Percentiles rank a stretch among this genome's conserved stretches.
Conservation (phyloP, 2,113 vertebrate species). For the Catharus bicknelli region DNA sequence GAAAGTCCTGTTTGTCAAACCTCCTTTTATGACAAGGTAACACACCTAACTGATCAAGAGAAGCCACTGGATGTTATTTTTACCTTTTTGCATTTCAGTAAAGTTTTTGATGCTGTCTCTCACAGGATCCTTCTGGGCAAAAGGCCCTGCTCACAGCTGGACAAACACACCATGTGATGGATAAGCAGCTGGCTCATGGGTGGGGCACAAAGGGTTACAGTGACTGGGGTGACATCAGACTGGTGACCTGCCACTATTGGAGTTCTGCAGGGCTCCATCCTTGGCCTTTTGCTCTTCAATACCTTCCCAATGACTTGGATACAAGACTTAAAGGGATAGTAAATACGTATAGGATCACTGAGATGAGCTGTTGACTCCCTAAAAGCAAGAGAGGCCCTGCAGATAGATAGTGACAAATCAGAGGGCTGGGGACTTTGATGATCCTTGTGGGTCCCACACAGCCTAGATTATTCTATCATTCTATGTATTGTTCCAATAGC, state of each 20-base stretch:
- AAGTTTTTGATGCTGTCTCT: background rate
- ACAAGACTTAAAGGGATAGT: background rate
- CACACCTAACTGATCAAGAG: background rate
- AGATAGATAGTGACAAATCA: background rate
- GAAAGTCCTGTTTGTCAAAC: background rate
- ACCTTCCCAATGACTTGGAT: background rate
- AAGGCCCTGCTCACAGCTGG: background rate
- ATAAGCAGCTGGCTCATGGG: background rate
- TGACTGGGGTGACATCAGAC: background rate
- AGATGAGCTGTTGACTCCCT: background rate
- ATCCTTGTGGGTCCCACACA: background rate
- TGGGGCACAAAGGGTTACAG: background rate
- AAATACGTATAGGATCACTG: background rate
- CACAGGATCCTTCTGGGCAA: background rate
- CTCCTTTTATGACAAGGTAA: background rate
- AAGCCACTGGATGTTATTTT: background rate
- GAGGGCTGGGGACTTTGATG: background rate
- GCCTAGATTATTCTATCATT: background rate
- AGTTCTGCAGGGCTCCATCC: background rate
- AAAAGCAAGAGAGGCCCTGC: background rate
- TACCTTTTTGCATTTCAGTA: background rate
- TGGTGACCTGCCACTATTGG: background rate
- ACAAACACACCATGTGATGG: background rate
- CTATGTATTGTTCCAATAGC: background rate
- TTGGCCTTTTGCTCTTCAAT: background rate